These are phyloP conservation scores for Allacma fusca DNA, from an alignment of 2,888 invertebrate genomes.

Conservation along the genomic window DNA sequence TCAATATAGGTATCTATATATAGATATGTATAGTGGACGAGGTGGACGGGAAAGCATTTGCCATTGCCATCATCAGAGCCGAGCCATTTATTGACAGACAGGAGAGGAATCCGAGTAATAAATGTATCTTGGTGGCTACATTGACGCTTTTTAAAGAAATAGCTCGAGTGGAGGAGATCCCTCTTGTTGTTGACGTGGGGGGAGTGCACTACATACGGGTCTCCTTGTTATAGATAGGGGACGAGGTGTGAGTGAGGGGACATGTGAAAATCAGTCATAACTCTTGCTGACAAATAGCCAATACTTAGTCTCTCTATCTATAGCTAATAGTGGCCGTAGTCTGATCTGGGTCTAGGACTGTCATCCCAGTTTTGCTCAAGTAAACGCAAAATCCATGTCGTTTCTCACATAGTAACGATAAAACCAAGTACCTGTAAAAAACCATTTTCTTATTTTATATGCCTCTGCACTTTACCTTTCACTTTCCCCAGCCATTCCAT, in stretches of 20 bases:
- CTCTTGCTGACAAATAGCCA: slow-evolving; percentile 46
- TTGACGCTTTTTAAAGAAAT: slow-evolving; percentile 33
- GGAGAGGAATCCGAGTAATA: slow-evolving; percentile 40
- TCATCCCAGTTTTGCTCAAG: neutral
- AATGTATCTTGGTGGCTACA: slow-evolving; percentile 45
- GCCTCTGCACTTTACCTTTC: slow-evolving; percentile 7
- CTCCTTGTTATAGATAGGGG: neutral
- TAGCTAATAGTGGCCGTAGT: neutral
- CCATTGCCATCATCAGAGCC: slow-evolving; percentile 8
- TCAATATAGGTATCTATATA: no score
- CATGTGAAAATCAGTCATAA: slow-evolving; percentile 48
- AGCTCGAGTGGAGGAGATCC: neutral
- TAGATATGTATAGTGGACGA: no score
- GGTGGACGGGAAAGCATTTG: slow-evolving; percentile 31
- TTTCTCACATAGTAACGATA: slow-evolving; percentile 16
- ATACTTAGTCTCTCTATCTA: slow-evolving; percentile 20
- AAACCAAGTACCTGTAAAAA: slow-evolving; percentile 7
- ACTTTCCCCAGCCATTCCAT: neutral
- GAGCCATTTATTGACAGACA: slow-evolving; percentile 49
- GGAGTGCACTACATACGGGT: no score
- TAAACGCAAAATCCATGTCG: slow-evolving; percentile 1
- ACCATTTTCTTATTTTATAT: slow-evolving; percentile 9
- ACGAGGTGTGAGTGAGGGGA: slow-evolving; percentile 25
- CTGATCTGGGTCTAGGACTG: neutral
- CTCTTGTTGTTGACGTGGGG: neutral